phyloP scores from a whole-genome alignment of 2,113 vertebrate genomes.

The Salminus brasiliensis region DNA sequence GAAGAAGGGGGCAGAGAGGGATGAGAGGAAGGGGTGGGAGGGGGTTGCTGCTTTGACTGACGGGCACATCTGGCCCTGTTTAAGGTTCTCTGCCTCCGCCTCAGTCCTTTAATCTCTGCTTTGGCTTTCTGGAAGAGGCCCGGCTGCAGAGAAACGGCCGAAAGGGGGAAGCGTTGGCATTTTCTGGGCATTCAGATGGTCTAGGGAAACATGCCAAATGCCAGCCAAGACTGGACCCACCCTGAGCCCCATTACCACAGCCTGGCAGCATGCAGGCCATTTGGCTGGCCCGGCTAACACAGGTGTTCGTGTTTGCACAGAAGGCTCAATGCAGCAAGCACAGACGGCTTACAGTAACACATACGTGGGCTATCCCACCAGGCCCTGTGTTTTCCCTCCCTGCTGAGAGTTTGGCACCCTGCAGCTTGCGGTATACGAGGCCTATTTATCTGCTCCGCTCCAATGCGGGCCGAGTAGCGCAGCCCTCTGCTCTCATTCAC shows the following conservation, averaged over 20 bases:
- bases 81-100: constrained; percentile 48
- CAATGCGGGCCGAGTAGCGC: constrained; percentile 27
- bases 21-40: constrained; percentile 48
- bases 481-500: constrained; percentile 49
- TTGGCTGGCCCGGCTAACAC: constrained; percentile 37
- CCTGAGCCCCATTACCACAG: constrained; percentile 43
- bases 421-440: constrained; percentile 46
- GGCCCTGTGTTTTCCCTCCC: constrained; percentile 32
- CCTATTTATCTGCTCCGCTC: constrained; percentile 40
- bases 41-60: constrained; percentile 60
- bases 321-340: constrained; percentile 36
- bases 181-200: constrained; percentile 46
- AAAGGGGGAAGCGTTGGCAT: constrained; percentile 36
- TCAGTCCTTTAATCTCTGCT: constrained; percentile 62
- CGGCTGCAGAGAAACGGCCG: constrained; percentile 39
- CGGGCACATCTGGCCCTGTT: constrained; percentile 65
- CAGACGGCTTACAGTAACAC: constrained; percentile 35
- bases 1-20: constrained; percentile 31
- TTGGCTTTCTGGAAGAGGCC: constrained; percentile 53
- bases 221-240: constrained; percentile 37
- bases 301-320: constrained; percentile 44
- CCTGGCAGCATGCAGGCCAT: constrained; percentile 34
- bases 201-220: constrained; percentile 47
- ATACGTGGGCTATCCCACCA: constrained; percentile 35
- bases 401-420: constrained; percentile 35